Base-by-base conservation (phyloP, 2,888 invertebrate species). In the Eulithis prunata region DNA sequence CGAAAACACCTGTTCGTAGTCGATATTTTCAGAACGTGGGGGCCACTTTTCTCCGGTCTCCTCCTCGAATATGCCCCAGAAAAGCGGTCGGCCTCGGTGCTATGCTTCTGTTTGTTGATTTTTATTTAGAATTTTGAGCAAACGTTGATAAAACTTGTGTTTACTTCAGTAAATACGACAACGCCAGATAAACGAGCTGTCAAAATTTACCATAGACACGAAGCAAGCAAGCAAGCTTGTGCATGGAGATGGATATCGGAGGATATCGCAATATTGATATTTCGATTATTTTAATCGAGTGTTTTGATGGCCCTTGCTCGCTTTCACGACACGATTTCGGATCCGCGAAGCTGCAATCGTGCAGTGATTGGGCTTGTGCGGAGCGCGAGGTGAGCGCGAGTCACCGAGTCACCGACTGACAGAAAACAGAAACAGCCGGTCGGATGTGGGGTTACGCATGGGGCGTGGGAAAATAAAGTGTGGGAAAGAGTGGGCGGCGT, bases 391-490 rank as follows among this genome's bases (percentile, higher is more conserved):
- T 11, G 45, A 45, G 45, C 49, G 49, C 49, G 49, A 49, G 21
- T 49, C 21, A 49, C 21, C 49, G 49, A 49, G 83, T 82, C 82
- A 63, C 78, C 82, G 83, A 84, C 83, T 82, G 82, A 82, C 87
- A 84, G 87, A 86, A 84, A 87, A 82, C 47, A 47, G 47, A 47
- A 41, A 47, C 91, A 83, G 87, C 83, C 90, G 90, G 94, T 89
- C 94, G 94, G 95, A 95, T 95, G 95, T 95, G 94, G 95, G 95
- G 95, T 95, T 95, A 95, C 94, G 94, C 94, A 94, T 94, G 94
- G 95, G 95, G 95, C 95, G 96, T 96, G 95, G 95, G 96, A 95
- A 96, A 96, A 95, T 94, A 94, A 95, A 95, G 95, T 95, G 96
- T 96, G 96, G 95, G 96, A 96, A 96, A 95, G 95, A 95, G 95